Percentiles rank a stretch among this genome's conserved stretches.
Evolutionary conservation across 2,113 vertebrate species (phyloP).

Genomic region (Callithrix jacchus): DNA sequence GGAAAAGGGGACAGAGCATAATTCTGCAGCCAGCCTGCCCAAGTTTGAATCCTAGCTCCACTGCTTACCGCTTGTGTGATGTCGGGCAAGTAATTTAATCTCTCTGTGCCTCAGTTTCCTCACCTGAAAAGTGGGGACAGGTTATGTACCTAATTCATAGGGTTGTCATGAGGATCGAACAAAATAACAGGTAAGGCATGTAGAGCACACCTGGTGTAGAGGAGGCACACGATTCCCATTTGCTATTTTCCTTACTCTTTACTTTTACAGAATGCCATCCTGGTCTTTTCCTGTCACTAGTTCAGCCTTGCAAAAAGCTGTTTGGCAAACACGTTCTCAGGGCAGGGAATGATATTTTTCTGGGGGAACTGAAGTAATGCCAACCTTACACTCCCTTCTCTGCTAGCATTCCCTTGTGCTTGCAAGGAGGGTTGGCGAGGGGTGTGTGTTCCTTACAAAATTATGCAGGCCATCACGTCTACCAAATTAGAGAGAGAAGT

Average conservation of each 20-base stretch:
- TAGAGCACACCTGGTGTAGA: neutral
- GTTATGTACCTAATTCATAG: neutral
- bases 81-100: neutral
- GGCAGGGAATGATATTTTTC: constrained; percentile 41
- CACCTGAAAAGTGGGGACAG: neutral
- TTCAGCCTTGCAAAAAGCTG: constrained; percentile 48
- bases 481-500: neutral
- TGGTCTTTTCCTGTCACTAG: constrained; percentile 39
- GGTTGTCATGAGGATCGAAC: neutral
- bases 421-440: neutral
- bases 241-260: neutral
- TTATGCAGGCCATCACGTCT: neutral
- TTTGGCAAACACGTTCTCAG: constrained; percentile 49
- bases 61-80: neutral
- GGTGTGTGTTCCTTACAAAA: neutral
- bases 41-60: neutral
- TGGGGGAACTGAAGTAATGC: constrained; percentile 44
- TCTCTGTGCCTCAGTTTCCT: neutral
- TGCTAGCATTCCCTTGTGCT: constrained; percentile 5
- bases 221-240: neutral
- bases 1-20: neutral
- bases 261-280: neutral
- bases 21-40: neutral
- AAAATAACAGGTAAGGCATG: neutral
- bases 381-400: constrained; percentile 37